phyloP scores from a whole-genome alignment of 2,797 vertebrate species.

The Protosalanx chinensis region DNA sequence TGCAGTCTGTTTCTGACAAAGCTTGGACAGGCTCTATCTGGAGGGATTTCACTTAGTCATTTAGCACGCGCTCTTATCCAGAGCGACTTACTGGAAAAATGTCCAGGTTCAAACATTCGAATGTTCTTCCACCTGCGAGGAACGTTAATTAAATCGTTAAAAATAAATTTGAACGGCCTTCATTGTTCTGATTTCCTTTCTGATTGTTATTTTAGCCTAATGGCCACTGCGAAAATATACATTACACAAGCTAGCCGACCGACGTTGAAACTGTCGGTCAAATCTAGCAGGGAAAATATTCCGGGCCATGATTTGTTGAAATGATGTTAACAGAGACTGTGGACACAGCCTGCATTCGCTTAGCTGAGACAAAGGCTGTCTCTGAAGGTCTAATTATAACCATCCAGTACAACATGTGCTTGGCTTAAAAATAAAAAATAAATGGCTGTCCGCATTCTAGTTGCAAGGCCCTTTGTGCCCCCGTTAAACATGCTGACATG shows the following conservation, averaged over 20 bases:
- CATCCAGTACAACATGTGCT: not conserved
- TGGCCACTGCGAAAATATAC: not conserved
- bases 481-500: too few species aligned
- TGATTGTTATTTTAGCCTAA: not conserved
- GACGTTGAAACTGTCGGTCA: not conserved
- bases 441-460: not conserved
- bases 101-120: too few species aligned
- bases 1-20: too few species aligned
- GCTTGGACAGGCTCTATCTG: too few species aligned
- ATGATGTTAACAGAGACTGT: not conserved
- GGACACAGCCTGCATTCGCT: not conserved
- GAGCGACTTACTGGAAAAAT: too few species aligned
- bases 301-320: not conserved
- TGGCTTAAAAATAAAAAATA: not conserved
- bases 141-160: not conserved
- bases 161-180: too few species aligned
- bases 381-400: constrained; percentile 2
- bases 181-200: not conserved
- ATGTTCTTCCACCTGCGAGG: not conserved
- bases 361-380: not conserved
- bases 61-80: too few species aligned
- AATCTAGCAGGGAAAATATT: not conserved
- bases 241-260: not conserved
- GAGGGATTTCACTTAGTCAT: too few species aligned
- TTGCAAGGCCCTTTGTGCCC: too few species aligned